Percentiles rank a stretch among this genome's conserved stretches.
phyloP scores from a whole-genome alignment of 2,888 invertebrate genomes.

The Yponomeuta sedellus region DNA sequence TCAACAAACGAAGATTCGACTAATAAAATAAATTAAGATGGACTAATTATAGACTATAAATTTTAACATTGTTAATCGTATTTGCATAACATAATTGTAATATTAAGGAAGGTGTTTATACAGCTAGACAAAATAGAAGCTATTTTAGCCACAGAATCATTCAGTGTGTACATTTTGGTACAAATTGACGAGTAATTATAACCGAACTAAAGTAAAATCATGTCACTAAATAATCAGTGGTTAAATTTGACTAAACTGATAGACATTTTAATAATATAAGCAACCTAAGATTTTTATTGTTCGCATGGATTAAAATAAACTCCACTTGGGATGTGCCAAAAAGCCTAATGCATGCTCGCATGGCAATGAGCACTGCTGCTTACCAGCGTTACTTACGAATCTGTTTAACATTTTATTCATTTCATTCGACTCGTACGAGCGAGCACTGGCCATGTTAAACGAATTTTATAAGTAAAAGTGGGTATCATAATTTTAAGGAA shows the following conservation, averaged over 20 bases:
- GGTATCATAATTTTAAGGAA: constrained; percentile 11
- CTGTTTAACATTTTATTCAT: constrained; percentile 3
- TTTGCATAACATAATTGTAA: constrained; percentile 67
- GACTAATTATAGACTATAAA: constrained; percentile 43
- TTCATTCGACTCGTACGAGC: neutral
- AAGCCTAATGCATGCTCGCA: constrained; percentile 41
- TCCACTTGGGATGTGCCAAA: constrained; percentile 69
- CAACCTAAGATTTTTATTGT: constrained; percentile 45
- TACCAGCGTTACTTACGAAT: constrained; percentile 25
- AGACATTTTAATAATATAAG: constrained; percentile 22
- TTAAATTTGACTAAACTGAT: constrained; percentile 29
- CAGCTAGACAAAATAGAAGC: constrained; percentile 46
- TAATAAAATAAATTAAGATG: constrained; percentile 57
- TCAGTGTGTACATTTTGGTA: constrained; percentile 21
- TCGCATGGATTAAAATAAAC: constrained; percentile 35
- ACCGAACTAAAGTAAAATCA: constrained; percentile 7
- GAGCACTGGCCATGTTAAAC: constrained; percentile 6
- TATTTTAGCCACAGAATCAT: constrained; percentile 59
- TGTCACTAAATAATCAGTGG: constrained; percentile 20
- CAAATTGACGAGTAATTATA: constrained; percentile 28
- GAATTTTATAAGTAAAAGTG: constrained; percentile 3
- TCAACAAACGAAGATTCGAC: constrained; percentile 55
- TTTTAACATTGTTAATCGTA: constrained; percentile 73
- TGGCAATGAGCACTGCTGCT: constrained; percentile 50
- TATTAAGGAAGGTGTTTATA: constrained; percentile 67